These are phyloP conservation scores for Pseudochromis fuscus DNA, from an alignment of 2,797 vertebrate genomes.

Conservation along the genomic window DNA sequence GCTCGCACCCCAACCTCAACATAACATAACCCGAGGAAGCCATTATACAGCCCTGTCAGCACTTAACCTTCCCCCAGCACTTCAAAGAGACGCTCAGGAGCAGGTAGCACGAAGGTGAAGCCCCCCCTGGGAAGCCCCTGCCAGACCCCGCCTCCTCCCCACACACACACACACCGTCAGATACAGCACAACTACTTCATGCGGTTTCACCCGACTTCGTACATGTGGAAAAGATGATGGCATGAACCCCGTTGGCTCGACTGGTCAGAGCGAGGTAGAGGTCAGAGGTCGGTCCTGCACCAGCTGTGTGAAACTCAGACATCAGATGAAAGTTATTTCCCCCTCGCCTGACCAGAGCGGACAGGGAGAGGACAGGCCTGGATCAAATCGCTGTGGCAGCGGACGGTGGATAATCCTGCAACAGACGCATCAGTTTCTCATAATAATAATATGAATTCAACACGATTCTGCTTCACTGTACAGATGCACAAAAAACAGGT, in stretches of 20 bases:
- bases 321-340: conserved; percentile 6
- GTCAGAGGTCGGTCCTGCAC: conserved; percentile 44
- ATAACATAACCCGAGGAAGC: conserved; percentile 59
- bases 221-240: conserved; percentile 35
- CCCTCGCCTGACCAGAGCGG: neutral
- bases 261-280: conserved; percentile 27
- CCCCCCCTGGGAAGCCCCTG: conserved; percentile 31
- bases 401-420: too few species aligned
- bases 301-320: conserved; percentile 22
- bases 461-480: too few species aligned
- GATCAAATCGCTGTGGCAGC: neutral
- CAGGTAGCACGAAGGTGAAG: conserved; percentile 45
- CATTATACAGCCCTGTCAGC: conserved; percentile 64
- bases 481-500: too few species aligned
- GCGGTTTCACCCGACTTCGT: conserved; percentile 32
- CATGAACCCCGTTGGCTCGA: conserved; percentile 11
- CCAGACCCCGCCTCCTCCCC: conserved; percentile 25
- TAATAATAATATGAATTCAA: too few species aligned
- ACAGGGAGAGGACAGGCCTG: neutral
- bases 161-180: conserved; percentile 39
- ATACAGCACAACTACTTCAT: conserved; percentile 42
- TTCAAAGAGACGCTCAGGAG: conserved; percentile 69
- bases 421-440: neutral
- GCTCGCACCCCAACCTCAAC: conserved; percentile 25
- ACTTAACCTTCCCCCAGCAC: conserved; percentile 66